Base-by-base conservation (phyloP, 2,888 invertebrate genomes). In the Thalpophila matura region DNA sequence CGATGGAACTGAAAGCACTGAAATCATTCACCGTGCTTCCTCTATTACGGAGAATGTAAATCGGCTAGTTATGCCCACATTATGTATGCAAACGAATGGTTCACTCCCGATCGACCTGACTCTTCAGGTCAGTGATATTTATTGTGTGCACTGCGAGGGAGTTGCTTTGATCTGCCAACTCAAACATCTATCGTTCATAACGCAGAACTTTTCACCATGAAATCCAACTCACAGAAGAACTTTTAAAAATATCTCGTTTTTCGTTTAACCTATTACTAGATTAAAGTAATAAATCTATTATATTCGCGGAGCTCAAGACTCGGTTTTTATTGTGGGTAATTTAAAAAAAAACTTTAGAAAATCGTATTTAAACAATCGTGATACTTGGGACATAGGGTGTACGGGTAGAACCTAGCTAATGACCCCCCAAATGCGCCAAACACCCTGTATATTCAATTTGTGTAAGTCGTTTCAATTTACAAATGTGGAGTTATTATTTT, bases 51-150 rank as follows among this genome's bases (percentile, higher is more conserved):
- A 35, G 31, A 26, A 56, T 27, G 57, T 64, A 49, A 57, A 57
- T 20, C 35, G n/a, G 55, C 47, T 57, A 51, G 54, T 57, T 57
- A 55, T 26, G 35, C 14, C 14, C 29, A 56, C 53, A 60, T 71
- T 62, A 75, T 57, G 47, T 60, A 71, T 72, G 67, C 54, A 57
- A 71, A 72, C 54, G 72, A 63, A 75, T 58, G 59, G 50, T 71
- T 63, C 51, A 60, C 55, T 57, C 47, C 42, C 50, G 54, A 77
- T 63, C 47, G 74, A 67, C 59, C 76, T 66, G 68, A 64, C 56
- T 66, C 62, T 70, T 67, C 68, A 58, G 74, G 79, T 71, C 77
- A 73, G 64, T 63, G 69, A 33, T 73, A 68, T 80, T 78, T 78
- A 71, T 61, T 60, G 53, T 57, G 46, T 58, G 60, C 43, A 56